Evolutionary conservation across 1,140 invertebrate species (phyloP), one percentile per base, ranked within the genome.

Genomic region (Camponotus pennsylvanicus): DNA sequence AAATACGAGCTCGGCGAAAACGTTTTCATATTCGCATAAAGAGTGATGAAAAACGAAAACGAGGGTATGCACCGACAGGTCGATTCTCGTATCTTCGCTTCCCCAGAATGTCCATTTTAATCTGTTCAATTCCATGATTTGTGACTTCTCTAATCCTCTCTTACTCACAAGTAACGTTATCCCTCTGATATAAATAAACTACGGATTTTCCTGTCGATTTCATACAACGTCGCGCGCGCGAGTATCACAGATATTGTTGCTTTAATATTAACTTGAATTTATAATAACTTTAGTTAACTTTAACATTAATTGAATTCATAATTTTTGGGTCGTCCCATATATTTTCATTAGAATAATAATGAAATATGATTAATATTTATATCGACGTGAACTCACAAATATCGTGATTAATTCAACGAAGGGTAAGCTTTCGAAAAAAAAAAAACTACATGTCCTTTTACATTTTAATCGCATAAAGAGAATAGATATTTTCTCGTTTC

Each of bases 91-190:
- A 83, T 83, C 79, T 83, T 83, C 27, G 79, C 18, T 61, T 49
- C 40, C 55, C 55, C 69, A 49, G 79, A 75, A 34, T 83, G 79
- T 83, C 79, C 79, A 83, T 83, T 83, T 83, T 83, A 83, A 83
- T 83, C 79, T 83, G 79, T 83, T 83, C 79, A 75, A 83, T 83
- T 83, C 79, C 79, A 21, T 83, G 79, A 83, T 83, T 83, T 83
- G 79, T 83, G 79, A 73, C 79, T 21, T 45, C 79, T 83, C 69
- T 83, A 83, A 83, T 83, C 79, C 79, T 75, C 55, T 42, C 55
- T 61, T 83, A 73, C 55, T 83, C 79, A 45, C 79, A 40, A 63
- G 32, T 55, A 70, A 83, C 79, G 69, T 83, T 52, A 75, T 83
- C 55, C 27, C 4, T 32, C 40, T 69, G 69, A 75, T 83, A 83